Percentiles rank a stretch among this genome's conserved stretches.
Evolutionary conservation across 2,888 invertebrate genomes (phyloP).

Genomic region (Coelogynopora nodosa): DNA sequence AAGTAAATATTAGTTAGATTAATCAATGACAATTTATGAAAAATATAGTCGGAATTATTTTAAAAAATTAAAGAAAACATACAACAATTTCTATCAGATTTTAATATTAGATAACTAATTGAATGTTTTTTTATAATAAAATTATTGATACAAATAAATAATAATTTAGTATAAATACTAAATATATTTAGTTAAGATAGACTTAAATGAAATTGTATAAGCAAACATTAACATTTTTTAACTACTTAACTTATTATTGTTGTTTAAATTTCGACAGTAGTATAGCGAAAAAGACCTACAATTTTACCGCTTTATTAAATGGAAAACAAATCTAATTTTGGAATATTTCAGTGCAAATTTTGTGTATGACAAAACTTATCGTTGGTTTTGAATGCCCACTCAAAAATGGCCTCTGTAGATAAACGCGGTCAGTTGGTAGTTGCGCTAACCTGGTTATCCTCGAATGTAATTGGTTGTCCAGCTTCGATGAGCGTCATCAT

Average conservation of each 20-base stretch:
- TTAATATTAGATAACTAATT: not conserved
- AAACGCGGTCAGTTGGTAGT: no score
- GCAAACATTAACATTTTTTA: no score
- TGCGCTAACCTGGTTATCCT: not conserved
- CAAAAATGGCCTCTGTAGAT: not conserved
- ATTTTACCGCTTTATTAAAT: no score
- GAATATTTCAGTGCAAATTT: no score
- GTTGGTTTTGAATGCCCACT: not conserved
- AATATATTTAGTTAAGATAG: no score
- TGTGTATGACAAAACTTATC: not conserved
- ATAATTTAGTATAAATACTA: not conserved
- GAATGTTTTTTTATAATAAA: not conserved
- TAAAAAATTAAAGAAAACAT: not conserved
- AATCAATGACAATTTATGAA: no score
- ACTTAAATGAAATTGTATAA: no score
- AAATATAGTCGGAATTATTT: not conserved
- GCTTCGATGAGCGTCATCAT: conserved; percentile 12
- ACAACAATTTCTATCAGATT: not conserved
- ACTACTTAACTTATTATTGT: no score
- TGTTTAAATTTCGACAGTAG: no score
- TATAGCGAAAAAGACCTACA: no score
- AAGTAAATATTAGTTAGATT: not conserved
- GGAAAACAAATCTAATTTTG: no score
- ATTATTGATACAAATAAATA: no score
- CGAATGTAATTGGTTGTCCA: not conserved